Base-by-base conservation (phyloP, 2,797 vertebrate genomes). In the Hipposideros larvatus region DNA sequence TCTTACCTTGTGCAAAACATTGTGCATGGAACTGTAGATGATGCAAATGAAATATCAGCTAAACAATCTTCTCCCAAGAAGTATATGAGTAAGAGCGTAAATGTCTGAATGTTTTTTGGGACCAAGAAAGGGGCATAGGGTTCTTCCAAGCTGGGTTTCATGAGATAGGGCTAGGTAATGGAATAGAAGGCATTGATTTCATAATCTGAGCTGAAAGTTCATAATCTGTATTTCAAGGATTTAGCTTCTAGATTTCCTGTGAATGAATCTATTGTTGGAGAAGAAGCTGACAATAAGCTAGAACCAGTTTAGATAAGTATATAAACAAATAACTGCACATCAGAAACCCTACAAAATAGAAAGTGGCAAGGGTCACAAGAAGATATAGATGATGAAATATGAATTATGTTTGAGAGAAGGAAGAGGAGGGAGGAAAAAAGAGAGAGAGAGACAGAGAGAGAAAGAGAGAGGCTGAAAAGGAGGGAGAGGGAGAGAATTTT, bases 381-480 rank as follows among this genome's bases (percentile, higher is more conserved):
- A 84, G 34, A n/a, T 16, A 5, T 4, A n/a, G 43, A 21, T 19
- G 31, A 48, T 21, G 9, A 55, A 71, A 43, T 41, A 48, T 21
- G 9, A 55, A 71, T 37, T 57, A 0, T 28, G 15, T 78, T 48
- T 80, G 37, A 80, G 31, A 63, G 66, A 7, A 15, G 21, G 15
- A 24, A 22, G 46, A 19, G 21, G 28, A 26, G 22, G 43, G 31
- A 31, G 18, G 19, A 8, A 15, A 9, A 7, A 28, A 66, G 21
- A 15, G 7, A 7, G 2, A 3, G 15, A 22, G 26, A 51, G 14
- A 46, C 9, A 1, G 1, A 51, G 7, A 11, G 7, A 59, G 5
- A 41, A 6, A 31, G 13, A n/a, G 22, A 37, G 10, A 73, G 61
- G 37, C 4, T 48, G 6, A 63, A 10, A 28, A 6, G 31, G 18